Evolutionary conservation across 2,888 invertebrate genomes (phyloP), one percentile per base, ranked within the genome.

Genomic region (Acleris literana): DNA sequence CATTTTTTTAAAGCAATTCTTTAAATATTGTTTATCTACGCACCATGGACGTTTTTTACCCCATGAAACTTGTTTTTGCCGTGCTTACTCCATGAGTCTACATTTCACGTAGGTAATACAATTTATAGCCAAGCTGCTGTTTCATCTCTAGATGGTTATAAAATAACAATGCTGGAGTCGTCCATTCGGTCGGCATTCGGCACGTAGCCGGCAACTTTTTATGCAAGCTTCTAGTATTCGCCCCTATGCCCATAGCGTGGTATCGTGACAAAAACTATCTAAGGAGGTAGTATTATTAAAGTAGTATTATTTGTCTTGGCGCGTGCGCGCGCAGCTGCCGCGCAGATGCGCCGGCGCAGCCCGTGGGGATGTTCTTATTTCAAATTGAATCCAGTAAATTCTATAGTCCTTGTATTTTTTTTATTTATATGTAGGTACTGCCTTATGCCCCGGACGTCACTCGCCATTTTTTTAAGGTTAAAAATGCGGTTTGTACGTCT

Each of bases 251-350:
- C 17, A 22, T 39, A 17, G 25, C 9, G 9, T 39, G 17, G 18
- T 33, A 7, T 48, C 25, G 18, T 25, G 49, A 9, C 29, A 60
- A 64, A 64, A 64, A 64, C 54, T 39, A 60, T 60, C 59, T 43
- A 59, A 48, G 48, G 43, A 54, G 59, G 43, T 44, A 63, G 51
- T 54, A 54, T 13, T 39, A 63, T 63, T 54, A 59, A 43, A 25
- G 25, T 55, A 49, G 25, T 57, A 63, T 29, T 51, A 59, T 33
- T 33, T 13, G 33, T 46, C 46, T 46, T 43, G 72, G 72, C 74
- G 72, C 77, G 79, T 76, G 80, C 77, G 71, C 72, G 49, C 52
- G 69, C 85, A 86, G 82, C 82, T 86, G 85, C 74, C 63, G 62
- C 73, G 83, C 85, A 85, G 84, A 82, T 85, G 86, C 72, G 71